Conservation (phyloP, 1,140 invertebrate genomes). For the Atta texana region DNA sequence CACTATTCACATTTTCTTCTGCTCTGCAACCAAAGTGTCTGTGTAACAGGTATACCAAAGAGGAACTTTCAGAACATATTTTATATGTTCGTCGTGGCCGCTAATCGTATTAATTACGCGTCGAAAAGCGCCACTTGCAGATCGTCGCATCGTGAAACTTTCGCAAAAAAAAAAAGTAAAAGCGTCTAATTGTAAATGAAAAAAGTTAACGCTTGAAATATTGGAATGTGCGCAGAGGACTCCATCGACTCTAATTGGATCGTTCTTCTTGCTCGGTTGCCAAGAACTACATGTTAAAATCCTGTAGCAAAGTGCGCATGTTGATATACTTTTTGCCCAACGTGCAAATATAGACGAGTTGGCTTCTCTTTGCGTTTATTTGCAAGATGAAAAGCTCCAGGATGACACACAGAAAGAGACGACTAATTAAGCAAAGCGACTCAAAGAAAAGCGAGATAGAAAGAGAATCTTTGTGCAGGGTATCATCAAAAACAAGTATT, state of each 20-base stretch:
- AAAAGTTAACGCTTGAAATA: conserved; percentile 44
- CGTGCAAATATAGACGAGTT: conserved; percentile 38
- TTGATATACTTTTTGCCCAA: neutral
- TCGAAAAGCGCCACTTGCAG: conserved; percentile 20
- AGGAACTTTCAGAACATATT: conserved; percentile 43
- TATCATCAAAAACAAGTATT: conserved; percentile 6
- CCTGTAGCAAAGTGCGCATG: neutral
- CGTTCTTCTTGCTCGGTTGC: conserved; percentile 19
- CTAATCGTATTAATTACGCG: conserved; percentile 50
- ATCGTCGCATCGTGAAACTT: conserved; percentile 12
- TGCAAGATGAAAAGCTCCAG: conserved; percentile 38
- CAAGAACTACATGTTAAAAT: conserved; percentile 52
- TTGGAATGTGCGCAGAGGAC: neutral
- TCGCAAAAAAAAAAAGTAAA: conserved; percentile 16
- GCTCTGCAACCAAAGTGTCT: conserved; percentile 25
- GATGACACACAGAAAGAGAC: conserved; percentile 25
- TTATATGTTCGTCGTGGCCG: conserved; percentile 17
- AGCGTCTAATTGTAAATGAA: conserved; percentile 31
- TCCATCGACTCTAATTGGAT: conserved; percentile 50
- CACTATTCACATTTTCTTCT: conserved; percentile 5
- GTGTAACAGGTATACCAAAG: conserved; percentile 27
- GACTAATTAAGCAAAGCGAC: conserved; percentile 53
- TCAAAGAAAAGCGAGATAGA: conserved; percentile 36
- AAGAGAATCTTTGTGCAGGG: neutral
- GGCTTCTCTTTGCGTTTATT: conserved; percentile 39